Evolutionary conservation across 2,113 vertebrate species (phyloP), one percentile per base, ranked within the genome.

Genomic region (Hassar affinis): DNA sequence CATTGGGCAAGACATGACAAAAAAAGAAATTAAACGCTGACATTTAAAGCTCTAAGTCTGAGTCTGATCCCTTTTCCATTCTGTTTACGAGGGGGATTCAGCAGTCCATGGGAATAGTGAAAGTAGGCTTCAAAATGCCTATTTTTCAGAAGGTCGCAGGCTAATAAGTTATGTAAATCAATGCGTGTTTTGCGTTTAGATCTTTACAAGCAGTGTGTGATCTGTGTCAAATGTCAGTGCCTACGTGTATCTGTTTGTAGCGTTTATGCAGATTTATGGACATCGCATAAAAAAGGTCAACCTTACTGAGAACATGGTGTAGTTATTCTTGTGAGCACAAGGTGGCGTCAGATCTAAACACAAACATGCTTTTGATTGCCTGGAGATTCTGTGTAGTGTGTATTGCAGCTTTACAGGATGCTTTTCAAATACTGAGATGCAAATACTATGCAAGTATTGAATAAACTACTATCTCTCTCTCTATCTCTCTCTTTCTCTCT

Each of bases 271-370:
- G 74, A 54, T 76, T 75, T 66, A 51, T 30, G 62, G 18, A 33
- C 18, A 35, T 33, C 57, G 8, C 12, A 54, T 54, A 38, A 17
- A 42, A 78, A 61, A 35, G 12, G 35, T 54, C 27, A 52, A 10
- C 6, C 1, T 1, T 47, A 59, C 14, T 9, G 33, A 30, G 59
- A 17, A 25, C 27, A 57, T 51, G 72, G 27, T n/a, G 25, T 17
- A 82, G 49, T 49, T 68, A 68, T 10, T 25, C 7, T 14, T 78
- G 56, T 45, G 15, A 86, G 35, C 88, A 89, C 82, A 83, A 87
- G 88, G 85, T 89, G 88, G 85, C 80, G 68, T 85, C 78, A 89
- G 78, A 76, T 83, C 66, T 71, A 86, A 89, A 79, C 72, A 78
- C 86, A 89, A 86, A 78, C 45, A 75, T 54, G n/a, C 18, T 8